Conservation (phyloP, 2,113 vertebrate genomes). For the Podarcis raffonei region DNA sequence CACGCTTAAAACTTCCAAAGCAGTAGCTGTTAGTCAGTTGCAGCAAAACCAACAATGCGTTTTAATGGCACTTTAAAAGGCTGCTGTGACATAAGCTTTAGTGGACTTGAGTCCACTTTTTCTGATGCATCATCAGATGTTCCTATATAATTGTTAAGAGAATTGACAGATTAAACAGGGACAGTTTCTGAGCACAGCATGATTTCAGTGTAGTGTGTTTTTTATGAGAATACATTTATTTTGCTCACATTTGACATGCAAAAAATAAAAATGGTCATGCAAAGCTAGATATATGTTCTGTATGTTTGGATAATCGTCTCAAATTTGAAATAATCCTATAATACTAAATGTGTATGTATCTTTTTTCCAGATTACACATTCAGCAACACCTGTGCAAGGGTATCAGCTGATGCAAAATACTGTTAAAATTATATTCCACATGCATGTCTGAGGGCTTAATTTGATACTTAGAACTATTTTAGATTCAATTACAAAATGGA, state of each 20-base stretch:
- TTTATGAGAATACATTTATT: constrained; percentile 2
- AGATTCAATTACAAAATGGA: constrained; percentile 1
- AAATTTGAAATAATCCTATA: constrained; percentile 29
- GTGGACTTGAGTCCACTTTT: neutral
- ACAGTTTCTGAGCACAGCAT: neutral
- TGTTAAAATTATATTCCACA: constrained; percentile 17
- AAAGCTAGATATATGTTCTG: neutral
- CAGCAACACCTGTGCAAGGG: constrained; percentile 2
- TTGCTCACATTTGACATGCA: neutral
- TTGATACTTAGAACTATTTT: neutral
- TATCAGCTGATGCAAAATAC: constrained; percentile 38
- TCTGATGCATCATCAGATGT: neutral
- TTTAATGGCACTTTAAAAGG: neutral
- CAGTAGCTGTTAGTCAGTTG: neutral
- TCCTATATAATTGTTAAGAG: neutral
- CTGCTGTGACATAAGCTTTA: neutral
- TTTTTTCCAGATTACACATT: neutral
- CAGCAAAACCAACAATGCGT: neutral
- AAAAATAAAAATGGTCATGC: neutral
- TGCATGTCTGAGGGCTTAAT: constrained; percentile 19
- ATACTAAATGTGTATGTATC: neutral
- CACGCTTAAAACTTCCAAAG: neutral
- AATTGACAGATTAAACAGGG: neutral
- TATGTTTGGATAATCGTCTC: constrained; percentile 19
- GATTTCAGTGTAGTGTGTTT: neutral